Conservation (phyloP, 1,140 invertebrate genomes). For the Solenopsis fugax region DNA sequence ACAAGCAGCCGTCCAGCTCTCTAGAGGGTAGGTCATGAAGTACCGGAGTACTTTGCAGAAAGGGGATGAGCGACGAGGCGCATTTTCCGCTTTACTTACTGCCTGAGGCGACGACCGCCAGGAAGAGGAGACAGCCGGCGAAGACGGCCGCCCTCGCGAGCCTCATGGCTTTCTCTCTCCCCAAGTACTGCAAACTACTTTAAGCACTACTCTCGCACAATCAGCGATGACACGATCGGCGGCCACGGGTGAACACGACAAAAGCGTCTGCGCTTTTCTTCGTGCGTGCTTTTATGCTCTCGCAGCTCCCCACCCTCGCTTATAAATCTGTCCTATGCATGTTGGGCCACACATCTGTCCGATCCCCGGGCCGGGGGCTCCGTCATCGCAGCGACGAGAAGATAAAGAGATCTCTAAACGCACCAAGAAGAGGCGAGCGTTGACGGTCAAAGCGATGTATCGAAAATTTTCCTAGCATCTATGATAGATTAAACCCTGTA, state of each 20-base stretch:
- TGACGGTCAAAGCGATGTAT: constrained; percentile 6
- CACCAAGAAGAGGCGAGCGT: background rate
- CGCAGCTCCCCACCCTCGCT: constrained; percentile 73
- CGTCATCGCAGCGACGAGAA: constrained; percentile 41
- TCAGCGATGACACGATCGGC: constrained; percentile 73
- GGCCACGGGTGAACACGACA: constrained; percentile 82
- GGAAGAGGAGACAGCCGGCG: constrained; percentile 78
- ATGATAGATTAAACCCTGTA: background rate
- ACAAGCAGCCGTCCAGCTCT: no score
- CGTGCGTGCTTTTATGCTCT: constrained; percentile 86
- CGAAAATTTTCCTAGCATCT: constrained; percentile 6
- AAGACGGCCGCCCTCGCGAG: constrained; percentile 75
- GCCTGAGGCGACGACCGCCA: constrained; percentile 61
- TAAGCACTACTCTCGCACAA: constrained; percentile 65
- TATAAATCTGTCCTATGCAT: constrained; percentile 52
- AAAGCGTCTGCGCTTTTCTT: constrained; percentile 84
- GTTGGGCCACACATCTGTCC: constrained; percentile 50
- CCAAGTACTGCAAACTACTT: constrained; percentile 31
- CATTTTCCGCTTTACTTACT: constrained; percentile 61
- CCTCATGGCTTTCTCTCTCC: constrained; percentile 77
- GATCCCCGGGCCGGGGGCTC: background rate
- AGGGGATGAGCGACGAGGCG: background rate
- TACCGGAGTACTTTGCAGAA: constrained; percentile 14
- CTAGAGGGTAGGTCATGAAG: background rate
- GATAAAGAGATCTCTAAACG: constrained; percentile 63